Evolutionary conservation across 2,113 vertebrate species (phyloP), one percentile per base, ranked within the genome.

Genomic region (Morone chrysops): DNA sequence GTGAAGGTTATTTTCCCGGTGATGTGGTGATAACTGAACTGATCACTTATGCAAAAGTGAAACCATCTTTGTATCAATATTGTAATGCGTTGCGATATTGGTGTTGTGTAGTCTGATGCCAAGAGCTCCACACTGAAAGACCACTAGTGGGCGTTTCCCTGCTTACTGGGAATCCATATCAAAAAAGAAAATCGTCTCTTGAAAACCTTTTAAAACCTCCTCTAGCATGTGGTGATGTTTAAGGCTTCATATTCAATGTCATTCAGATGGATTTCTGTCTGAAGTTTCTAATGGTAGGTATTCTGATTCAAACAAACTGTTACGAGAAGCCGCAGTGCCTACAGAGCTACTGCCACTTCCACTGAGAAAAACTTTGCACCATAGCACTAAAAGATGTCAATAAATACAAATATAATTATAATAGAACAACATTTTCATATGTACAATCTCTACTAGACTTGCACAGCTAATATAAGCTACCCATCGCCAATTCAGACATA

Each of bases 401-500:
- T 84, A 82, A 86, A 92, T 86, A 91, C 85, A 92, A 93, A 91
- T 90, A 88, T 82, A 92, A 86, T 87, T 41, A 76, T 80, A 86
- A 81, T 63, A 88, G 81, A 92, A 87, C 83, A 78, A 79, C 66
- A 74, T 87, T 91, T 83, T 76, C 69, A 66, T 90, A 93, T 85
- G 78, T 92, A 92, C 88, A 93, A 78, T 87, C 81, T 81, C 84
- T 73, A 88, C 89, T 81, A 70, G 81, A 88, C 80, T 70, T 51
- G 48, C 73, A 89, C 89, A 48, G 83, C 85, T 92, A 93, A 90
- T 85, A 88, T 72, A 75, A 81, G 81, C 54, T 83, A 90, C 63
- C 77, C 81, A 84, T 78, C 12, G 57, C 82, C 78, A 70, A 69
- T 53, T 71, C 60, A 69, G 76, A 88, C 84, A 83, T 45, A 66